Evolutionary conservation across 2,113 vertebrate species (phyloP).

Genomic region (Leiothrix lutea): DNA sequence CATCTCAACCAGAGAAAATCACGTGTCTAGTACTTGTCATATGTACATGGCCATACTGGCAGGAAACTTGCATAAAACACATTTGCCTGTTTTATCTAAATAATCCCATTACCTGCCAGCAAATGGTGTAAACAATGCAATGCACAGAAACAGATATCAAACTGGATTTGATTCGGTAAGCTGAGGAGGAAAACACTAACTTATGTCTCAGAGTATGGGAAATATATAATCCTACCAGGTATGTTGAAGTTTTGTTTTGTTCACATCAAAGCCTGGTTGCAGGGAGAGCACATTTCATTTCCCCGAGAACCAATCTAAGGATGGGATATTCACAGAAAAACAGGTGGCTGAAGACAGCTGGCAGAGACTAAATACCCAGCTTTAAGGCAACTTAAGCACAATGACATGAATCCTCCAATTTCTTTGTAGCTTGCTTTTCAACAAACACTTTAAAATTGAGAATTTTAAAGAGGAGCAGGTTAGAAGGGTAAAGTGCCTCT

Average conservation of each 20-base stretch:
- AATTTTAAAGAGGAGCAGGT: neutral
- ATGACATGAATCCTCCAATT: neutral
- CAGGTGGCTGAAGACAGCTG: neutral
- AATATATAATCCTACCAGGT: neutral
- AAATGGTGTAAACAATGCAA: neutral
- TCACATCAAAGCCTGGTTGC: neutral
- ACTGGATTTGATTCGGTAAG: neutral
- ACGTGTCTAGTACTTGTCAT: neutral
- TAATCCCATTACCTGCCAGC: neutral
- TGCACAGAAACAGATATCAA: neutral
- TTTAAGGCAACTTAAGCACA: neutral
- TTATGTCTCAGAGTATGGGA: neutral
- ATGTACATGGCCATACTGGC: neutral
- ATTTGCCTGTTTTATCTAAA: constrained; percentile 8
- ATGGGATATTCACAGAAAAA: neutral
- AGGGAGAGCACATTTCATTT: neutral
- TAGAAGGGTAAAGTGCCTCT: neutral
- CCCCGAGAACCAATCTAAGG: neutral
- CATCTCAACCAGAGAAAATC: neutral
- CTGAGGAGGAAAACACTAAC: neutral
- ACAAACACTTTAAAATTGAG: neutral
- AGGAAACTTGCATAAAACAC: neutral
- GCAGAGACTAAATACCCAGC: neutral
- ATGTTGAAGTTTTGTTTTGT: neutral
- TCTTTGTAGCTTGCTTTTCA: neutral